phyloP scores from a whole-genome alignment of 2,888 invertebrate species.

The Chrysolina haemoptera region DNA sequence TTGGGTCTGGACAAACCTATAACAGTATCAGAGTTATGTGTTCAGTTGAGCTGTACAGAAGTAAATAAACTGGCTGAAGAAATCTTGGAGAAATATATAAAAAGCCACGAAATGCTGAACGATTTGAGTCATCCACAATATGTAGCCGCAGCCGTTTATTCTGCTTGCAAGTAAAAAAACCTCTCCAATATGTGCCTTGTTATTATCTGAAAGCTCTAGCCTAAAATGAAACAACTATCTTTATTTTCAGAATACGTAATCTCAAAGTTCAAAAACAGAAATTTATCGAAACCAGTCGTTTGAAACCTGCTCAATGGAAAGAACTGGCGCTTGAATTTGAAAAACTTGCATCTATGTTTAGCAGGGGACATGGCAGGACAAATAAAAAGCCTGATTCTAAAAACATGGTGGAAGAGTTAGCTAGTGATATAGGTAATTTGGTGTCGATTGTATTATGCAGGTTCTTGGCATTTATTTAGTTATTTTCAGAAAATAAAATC shows the following conservation, averaged over 20 bases:
- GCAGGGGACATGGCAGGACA: slow-evolving; percentile 56
- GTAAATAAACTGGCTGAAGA: slow-evolving; percentile 71
- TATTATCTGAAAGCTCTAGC: not conserved
- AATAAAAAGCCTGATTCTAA: slow-evolving; percentile 28
- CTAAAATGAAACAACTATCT: not conserved
- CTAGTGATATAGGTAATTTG: slow-evolving; percentile 30
- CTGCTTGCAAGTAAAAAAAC: slow-evolving; percentile 74
- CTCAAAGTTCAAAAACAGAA: slow-evolving; percentile 74
- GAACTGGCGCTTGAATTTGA: slow-evolving; percentile 76
- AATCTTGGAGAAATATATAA: slow-evolving; percentile 72
- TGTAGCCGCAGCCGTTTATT: slow-evolving; percentile 76
- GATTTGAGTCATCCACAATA: slow-evolving; percentile 77
- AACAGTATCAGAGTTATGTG: slow-evolving; percentile 74
- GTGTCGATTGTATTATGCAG: not conserved
- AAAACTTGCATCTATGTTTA: slow-evolving; percentile 63
- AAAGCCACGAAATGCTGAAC: slow-evolving; percentile 70
- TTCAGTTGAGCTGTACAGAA: slow-evolving; percentile 72
- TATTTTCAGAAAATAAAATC: slow-evolving; percentile 38
- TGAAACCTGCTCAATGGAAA: slow-evolving; percentile 76
- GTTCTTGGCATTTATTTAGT: slow-evolving; percentile 15
- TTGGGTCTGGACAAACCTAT: slow-evolving; percentile 74
- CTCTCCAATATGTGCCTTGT: not conserved
- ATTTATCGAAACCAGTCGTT: slow-evolving; percentile 73
- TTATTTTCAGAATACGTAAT: slow-evolving; percentile 71
- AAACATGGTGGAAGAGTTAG: slow-evolving; percentile 26